Percentiles rank a stretch among this genome's conserved stretches.
Evolutionary conservation across 2,797 vertebrate species (phyloP).

Genomic region (Squalus acanthias): DNA sequence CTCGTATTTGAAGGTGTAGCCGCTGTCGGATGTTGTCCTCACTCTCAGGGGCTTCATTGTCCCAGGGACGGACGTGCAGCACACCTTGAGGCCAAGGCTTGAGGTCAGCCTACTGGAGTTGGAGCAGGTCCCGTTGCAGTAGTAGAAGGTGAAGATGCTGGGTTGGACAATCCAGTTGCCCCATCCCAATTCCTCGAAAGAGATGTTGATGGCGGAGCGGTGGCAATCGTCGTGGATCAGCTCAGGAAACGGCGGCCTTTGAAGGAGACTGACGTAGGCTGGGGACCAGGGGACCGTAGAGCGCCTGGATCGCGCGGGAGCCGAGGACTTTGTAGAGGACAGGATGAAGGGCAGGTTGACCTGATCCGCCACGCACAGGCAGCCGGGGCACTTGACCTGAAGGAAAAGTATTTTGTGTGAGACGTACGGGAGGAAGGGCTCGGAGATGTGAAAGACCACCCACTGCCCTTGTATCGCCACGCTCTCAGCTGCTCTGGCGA

Average conservation of each 20-base stretch:
- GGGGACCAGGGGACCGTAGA: constrained; percentile 71
- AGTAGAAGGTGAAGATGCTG: constrained; percentile 75
- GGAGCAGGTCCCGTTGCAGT: constrained; percentile 80
- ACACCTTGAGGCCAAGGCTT: constrained; percentile 68
- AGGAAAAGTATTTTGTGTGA: constrained; percentile 62
- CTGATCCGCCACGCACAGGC: constrained; percentile 55
- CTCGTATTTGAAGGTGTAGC: constrained; percentile 83
- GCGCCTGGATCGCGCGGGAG: constrained; percentile 53
- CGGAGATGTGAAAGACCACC: constrained; percentile 64
- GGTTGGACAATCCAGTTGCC: constrained; percentile 87
- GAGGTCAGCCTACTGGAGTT: constrained; percentile 53
- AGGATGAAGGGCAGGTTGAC: constrained; percentile 79
- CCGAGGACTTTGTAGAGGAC: constrained; percentile 51
- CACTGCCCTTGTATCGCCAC: constrained; percentile 53
- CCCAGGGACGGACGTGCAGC: constrained; percentile 76
- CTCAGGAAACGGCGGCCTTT: constrained; percentile 62
- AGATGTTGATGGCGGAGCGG: constrained; percentile 71
- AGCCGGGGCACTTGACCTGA: constrained; percentile 67
- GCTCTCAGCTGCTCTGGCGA: constrained; percentile 46
- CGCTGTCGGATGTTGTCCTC: constrained; percentile 82
- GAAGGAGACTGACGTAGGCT: constrained; percentile 63
- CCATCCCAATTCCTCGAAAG: constrained; percentile 88
- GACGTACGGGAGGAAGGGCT: constrained; percentile 52
- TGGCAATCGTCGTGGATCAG: constrained; percentile 63
- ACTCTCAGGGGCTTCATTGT: constrained; percentile 78